Evolutionary conservation across 2,113 vertebrate species (phyloP).

Genomic region (Oreochromis spilurus): DNA sequence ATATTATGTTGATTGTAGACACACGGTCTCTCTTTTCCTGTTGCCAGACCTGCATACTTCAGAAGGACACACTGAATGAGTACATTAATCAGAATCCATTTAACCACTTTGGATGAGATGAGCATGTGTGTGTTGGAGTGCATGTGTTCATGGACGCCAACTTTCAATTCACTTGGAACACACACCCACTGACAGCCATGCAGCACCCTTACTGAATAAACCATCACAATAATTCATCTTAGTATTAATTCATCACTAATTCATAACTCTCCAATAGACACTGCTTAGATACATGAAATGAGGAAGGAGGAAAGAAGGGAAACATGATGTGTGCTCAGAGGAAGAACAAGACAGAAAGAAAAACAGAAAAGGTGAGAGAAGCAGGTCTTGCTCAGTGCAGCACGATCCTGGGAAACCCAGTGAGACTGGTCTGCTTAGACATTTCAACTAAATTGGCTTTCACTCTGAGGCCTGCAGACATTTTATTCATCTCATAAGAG

Average conservation of each 20-base stretch:
- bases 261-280: slow-evolving; percentile 40
- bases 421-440: neutral
- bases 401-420: neutral
- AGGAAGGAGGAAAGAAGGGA: neutral
- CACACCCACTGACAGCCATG: neutral
- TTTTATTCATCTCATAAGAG: slow-evolving; percentile 35
- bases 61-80: neutral
- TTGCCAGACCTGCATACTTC: neutral
- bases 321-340: neutral
- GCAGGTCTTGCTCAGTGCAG: neutral
- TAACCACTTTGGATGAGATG: neutral
- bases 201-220: slow-evolving; percentile 51
- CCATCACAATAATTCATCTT: slow-evolving; percentile 54
- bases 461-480: neutral
- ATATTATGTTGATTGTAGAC: neutral
- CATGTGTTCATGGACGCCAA: neutral
- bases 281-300: slow-evolving; percentile 13
- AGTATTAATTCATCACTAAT: slow-evolving; percentile 63
- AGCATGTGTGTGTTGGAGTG: neutral
- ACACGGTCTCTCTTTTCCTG: neutral
- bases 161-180: neutral
- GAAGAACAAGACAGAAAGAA: neutral
- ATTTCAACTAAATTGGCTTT: slow-evolving; percentile 33
- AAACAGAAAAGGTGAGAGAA: slow-evolving; percentile 19
- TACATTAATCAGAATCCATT: slow-evolving; percentile 10